Conservation (phyloP, 2,888 invertebrate genomes). For the Limnephilus marmoratus region DNA sequence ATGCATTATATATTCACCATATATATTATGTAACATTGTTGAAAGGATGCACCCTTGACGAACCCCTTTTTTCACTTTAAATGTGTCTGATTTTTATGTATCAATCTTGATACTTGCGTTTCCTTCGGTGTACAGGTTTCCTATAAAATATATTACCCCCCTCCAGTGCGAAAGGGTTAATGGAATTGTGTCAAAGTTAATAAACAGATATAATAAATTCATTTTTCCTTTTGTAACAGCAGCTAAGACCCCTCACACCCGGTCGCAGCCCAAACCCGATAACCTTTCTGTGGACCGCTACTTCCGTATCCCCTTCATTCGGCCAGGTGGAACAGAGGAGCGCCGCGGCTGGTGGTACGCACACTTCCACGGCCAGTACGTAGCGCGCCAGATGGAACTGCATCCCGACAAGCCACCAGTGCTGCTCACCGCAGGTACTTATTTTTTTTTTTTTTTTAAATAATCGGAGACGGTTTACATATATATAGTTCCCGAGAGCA, state of each 20-base stretch:
- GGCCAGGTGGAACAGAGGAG: slow-evolving; percentile 74
- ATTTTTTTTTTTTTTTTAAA: no score
- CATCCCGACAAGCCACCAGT: slow-evolving; percentile 95
- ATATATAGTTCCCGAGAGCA: no score
- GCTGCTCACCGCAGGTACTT: slow-evolving; percentile 89
- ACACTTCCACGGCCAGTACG: slow-evolving; percentile 99
- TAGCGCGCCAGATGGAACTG: slow-evolving; percentile 97
- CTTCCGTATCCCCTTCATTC: slow-evolving; percentile 96
- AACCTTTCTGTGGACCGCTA: slow-evolving; percentile 88
- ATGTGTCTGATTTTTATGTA: no score
- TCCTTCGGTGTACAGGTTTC: no score
- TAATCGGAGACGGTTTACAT: no score
- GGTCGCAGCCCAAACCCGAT: slow-evolving; percentile 70
- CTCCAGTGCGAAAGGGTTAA: no score
- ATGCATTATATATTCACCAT: no score
- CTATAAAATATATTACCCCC: no score
- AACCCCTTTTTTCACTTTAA: no score
- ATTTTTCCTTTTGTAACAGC: slow-evolving; percentile 70
- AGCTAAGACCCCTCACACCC: slow-evolving; percentile 78
- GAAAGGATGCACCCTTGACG: no score
- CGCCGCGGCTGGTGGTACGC: slow-evolving; percentile 97
- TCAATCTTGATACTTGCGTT: no score
- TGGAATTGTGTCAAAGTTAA: background rate
- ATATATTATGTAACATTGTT: no score
- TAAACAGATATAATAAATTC: slow-evolving; percentile 20